Conservation (phyloP, 1,140 invertebrate species). For the Phocides pigmalion region DNA sequence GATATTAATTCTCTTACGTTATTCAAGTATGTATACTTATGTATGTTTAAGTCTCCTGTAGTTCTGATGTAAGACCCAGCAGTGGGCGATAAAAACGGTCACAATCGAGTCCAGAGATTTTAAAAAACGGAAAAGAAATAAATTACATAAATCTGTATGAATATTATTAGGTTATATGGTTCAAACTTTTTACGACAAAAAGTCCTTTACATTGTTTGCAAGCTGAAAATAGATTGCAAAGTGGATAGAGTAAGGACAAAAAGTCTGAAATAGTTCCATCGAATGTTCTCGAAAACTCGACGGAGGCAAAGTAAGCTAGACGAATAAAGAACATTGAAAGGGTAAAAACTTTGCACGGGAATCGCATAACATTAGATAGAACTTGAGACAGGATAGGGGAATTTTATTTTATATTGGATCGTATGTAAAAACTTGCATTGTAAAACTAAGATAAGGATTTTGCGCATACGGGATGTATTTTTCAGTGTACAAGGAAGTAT, state of each 20-base stretch:
- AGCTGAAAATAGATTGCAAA: conserved; percentile 35
- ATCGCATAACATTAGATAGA: conserved; percentile 34
- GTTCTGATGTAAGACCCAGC: too few species aligned
- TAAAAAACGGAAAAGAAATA: neutral
- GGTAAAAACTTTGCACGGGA: conserved; percentile 33
- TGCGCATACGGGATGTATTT: neutral
- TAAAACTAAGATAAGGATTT: conserved; percentile 9
- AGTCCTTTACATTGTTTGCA: conserved; percentile 27
- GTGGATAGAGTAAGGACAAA: conserved; percentile 32
- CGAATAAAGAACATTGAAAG: conserved; percentile 36
- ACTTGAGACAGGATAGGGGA: conserved; percentile 26
- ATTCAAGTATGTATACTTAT: too few species aligned
- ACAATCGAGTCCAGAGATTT: too few species aligned
- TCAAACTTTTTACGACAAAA: conserved; percentile 13
- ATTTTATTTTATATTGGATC: conserved; percentile 27
- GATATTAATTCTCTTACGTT: too few species aligned
- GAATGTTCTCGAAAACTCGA: conserved; percentile 35
- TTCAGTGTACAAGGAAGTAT: too few species aligned
- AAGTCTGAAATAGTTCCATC: conserved; percentile 31
- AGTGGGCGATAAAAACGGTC: too few species aligned
- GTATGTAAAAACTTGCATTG: conserved; percentile 22
- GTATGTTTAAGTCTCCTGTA: too few species aligned
- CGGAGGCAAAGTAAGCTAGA: conserved; percentile 34
- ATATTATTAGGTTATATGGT: conserved; percentile 18
- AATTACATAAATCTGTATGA: neutral